These are phyloP conservation scores for Lasioglossum lativentre DNA, from an alignment of 2,888 invertebrate species.

Conservation along the genomic window DNA sequence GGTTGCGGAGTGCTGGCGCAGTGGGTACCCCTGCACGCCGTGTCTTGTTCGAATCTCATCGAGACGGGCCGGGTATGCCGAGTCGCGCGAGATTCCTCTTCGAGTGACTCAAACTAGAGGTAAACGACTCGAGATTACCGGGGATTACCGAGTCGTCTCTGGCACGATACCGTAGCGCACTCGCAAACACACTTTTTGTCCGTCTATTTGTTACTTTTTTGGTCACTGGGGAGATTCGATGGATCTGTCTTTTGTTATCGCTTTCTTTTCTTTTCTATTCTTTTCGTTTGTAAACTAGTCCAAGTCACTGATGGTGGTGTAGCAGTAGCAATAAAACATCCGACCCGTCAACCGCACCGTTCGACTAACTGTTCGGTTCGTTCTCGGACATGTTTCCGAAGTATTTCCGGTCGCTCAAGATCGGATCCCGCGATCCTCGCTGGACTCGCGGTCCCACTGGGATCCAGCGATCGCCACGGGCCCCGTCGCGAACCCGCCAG, in stretches of 20 bases:
- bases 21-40: slow-evolving; percentile 87
- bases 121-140: slow-evolving; percentile 12
- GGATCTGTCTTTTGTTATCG: not conserved
- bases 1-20: slow-evolving; percentile 86
- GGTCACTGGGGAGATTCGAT: not conserved
- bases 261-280: not conserved
- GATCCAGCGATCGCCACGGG: slow-evolving; percentile 38
- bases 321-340: not conserved
- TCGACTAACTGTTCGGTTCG: slow-evolving; percentile 30
- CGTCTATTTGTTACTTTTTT: not conserved
- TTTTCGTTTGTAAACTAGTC: not conserved
- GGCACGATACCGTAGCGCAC: not conserved
- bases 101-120: slow-evolving; percentile 82
- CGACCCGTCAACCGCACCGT: not conserved
- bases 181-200: not conserved
- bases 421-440: slow-evolving; percentile 35
- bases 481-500: slow-evolving; percentile 26
- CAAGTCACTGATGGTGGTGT: not conserved
- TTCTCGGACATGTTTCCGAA: slow-evolving; percentile 48
- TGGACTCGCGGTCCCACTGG: slow-evolving; percentile 43
- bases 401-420: slow-evolving; percentile 44
- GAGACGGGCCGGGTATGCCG: slow-evolving; percentile 87
- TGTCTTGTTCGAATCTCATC: slow-evolving; percentile 91
- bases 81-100: slow-evolving; percentile 88
- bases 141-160: not conserved